Percentiles rank a stretch among this genome's conserved stretches.
Evolutionary conservation across 2,113 vertebrate genomes (phyloP).

Genomic region (Rhadina sibilatrix): DNA sequence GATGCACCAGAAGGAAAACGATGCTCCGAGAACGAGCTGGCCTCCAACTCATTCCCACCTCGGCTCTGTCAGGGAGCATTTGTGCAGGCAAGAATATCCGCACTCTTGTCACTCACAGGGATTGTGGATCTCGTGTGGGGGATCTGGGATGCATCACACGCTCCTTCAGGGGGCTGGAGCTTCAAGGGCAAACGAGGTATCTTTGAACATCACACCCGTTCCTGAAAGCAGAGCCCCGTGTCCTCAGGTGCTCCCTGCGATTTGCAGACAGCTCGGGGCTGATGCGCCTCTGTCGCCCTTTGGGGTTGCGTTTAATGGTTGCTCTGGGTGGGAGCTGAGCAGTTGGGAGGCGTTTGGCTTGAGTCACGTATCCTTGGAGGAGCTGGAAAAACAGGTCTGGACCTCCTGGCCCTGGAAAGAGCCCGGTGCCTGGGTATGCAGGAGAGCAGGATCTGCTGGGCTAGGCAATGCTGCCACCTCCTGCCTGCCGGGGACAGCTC

Average conservation of each 20-base stretch:
- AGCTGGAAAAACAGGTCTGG: slow-evolving; percentile 63
- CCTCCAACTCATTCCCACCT: slow-evolving; percentile 40
- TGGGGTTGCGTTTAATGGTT: background rate
- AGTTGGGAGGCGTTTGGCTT: background rate
- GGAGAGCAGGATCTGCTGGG: background rate
- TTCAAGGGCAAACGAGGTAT: slow-evolving; percentile 41
- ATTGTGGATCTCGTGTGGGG: slow-evolving; percentile 21
- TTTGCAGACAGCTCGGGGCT: background rate
- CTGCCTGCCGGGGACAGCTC: background rate
- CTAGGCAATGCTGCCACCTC: slow-evolving; percentile 69
- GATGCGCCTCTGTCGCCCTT: background rate
- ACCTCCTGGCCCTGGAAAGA: background rate
- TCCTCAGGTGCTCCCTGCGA: slow-evolving; percentile 24
- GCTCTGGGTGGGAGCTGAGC: background rate
- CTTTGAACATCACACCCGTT: background rate
- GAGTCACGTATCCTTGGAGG: slow-evolving; percentile 23
- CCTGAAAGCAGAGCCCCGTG: background rate
- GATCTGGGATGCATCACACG: slow-evolving; percentile 19
- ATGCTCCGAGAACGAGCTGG: background rate
- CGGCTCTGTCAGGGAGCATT: slow-evolving; percentile 19
- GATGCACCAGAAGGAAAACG: background rate
- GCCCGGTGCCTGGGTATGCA: background rate
- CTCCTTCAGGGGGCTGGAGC: slow-evolving; percentile 14
- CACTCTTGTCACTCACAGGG: slow-evolving; percentile 18
- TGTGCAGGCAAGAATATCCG: slow-evolving; percentile 26